Evolutionary conservation across 2,113 vertebrate species (phyloP).

Genomic region (Xenopus borealis): DNA sequence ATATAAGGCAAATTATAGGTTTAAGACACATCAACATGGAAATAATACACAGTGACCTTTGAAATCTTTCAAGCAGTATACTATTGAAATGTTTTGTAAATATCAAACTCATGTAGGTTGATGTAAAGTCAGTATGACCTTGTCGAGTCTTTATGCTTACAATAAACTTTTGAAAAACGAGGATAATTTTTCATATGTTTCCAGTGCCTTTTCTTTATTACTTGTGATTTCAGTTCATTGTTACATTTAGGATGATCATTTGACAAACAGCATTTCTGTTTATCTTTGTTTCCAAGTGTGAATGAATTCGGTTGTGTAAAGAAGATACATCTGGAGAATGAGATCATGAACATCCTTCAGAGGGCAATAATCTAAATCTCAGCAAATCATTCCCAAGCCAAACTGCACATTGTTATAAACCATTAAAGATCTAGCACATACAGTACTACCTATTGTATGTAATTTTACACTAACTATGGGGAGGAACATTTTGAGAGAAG

Average conservation of each 20-base stretch:
- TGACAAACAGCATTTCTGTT: background rate
- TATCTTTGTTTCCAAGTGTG: background rate
- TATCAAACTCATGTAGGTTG: conserved; percentile 70
- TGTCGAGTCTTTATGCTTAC: conserved; percentile 79
- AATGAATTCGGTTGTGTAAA: background rate
- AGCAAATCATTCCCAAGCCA: background rate
- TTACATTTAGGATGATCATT: too few relatives aligned
- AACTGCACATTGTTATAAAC: background rate
- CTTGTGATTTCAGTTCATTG: too few relatives aligned
- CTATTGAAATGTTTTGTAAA: conserved; percentile 74
- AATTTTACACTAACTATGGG: too few relatives aligned
- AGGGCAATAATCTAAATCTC: background rate
- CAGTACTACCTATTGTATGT: background rate
- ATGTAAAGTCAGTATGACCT: conserved; percentile 75
- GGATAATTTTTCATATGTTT: conserved; percentile 42
- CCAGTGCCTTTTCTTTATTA: conserved; percentile 4
- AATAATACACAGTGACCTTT: conserved; percentile 65
- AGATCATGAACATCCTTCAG: background rate
- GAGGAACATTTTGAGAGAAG: too few relatives aligned
- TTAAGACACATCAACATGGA: conserved; percentile 63
- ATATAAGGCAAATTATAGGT: conserved; percentile 62
- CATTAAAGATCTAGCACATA: background rate
- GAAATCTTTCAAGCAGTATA: conserved; percentile 72
- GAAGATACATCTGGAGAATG: background rate
- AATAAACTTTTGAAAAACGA: conserved; percentile 79